Evolutionary conservation across 2,113 vertebrate genomes (phyloP).

Genomic region (Nanorana parkeri): DNA sequence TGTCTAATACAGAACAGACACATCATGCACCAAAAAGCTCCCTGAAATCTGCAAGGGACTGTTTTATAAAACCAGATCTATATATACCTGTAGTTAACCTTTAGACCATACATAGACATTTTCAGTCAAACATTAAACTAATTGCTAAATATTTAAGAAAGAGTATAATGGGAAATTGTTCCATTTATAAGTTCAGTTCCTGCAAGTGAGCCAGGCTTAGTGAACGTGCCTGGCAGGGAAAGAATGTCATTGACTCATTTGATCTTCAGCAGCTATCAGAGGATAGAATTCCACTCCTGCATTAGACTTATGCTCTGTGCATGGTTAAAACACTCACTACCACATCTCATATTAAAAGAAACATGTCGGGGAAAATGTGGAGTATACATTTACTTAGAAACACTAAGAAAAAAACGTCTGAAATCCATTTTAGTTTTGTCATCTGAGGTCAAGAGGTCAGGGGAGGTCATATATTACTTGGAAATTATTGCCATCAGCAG

Average conservation of each 20-base stretch:
- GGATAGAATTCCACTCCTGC: slow-evolving; percentile 26
- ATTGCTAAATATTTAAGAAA: slow-evolving; percentile 19
- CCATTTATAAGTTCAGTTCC: not conserved
- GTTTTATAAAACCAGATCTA: too few relatives aligned
- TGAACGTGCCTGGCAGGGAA: slow-evolving; percentile 27
- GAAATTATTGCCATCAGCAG: too few relatives aligned
- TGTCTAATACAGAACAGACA: too few relatives aligned
- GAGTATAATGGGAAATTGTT: slow-evolving; percentile 28
- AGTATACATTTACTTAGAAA: not conserved
- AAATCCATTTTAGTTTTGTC: too few relatives aligned
- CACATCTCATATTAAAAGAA: not conserved
- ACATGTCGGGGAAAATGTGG: not conserved
- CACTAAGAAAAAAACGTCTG: too few relatives aligned
- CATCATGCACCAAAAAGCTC: too few relatives aligned
- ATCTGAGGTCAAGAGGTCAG: too few relatives aligned
- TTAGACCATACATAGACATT: not conserved
- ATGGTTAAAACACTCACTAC: not conserved
- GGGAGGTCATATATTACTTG: too few relatives aligned
- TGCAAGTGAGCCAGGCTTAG: not conserved
- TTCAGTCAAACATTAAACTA: slow-evolving; percentile 42
- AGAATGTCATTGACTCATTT: slow-evolving; percentile 38
- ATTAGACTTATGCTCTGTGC: not conserved
- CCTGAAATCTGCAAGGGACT: too few relatives aligned
- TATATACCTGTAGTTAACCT: slow-evolving; percentile 11
- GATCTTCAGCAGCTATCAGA: slow-evolving; percentile 6